phyloP scores from a whole-genome alignment of 2,113 vertebrate genomes.

The Siphamia tubifer region DNA sequence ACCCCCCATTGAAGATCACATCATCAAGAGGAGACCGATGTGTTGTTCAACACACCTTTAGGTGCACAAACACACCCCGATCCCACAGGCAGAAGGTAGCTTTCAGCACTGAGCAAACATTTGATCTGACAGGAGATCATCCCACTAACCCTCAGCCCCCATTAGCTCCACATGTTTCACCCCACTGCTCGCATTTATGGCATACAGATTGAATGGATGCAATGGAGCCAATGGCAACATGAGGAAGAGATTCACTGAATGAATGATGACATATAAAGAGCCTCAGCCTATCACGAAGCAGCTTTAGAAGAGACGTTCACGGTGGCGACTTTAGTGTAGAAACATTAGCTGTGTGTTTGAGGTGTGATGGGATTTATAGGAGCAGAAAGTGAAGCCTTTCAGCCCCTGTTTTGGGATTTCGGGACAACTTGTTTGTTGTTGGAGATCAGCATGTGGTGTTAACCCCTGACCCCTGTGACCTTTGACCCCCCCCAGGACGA shows the following conservation, averaged over 20 bases:
- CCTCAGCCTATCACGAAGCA: not conserved
- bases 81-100: constrained; percentile 57
- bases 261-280: not conserved
- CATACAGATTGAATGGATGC: not conserved
- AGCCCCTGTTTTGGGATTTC: constrained; percentile 17
- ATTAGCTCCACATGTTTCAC: constrained; percentile 21
- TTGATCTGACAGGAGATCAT: constrained; percentile 37
- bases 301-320: not conserved
- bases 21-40: constrained; percentile 43
- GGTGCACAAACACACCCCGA: constrained; percentile 48
- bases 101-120: constrained; percentile 64
- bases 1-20: constrained; percentile 69
- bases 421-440: constrained; percentile 71
- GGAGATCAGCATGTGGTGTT: constrained; percentile 60
- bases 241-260: not conserved
- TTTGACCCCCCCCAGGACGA: constrained; percentile 51
- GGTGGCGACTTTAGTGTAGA: constrained; percentile 2
- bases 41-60: constrained; percentile 47
- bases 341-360: constrained; percentile 16
- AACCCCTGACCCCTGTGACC: constrained; percentile 69
- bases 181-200: constrained; percentile 1
- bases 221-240: not conserved
- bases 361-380: constrained; percentile 28
- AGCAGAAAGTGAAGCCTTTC: constrained; percentile 37
- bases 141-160: constrained; percentile 19